These are phyloP conservation scores for Glaucidium brasilianum DNA, from an alignment of 2,113 vertebrate genomes.

Conservation along the genomic window DNA sequence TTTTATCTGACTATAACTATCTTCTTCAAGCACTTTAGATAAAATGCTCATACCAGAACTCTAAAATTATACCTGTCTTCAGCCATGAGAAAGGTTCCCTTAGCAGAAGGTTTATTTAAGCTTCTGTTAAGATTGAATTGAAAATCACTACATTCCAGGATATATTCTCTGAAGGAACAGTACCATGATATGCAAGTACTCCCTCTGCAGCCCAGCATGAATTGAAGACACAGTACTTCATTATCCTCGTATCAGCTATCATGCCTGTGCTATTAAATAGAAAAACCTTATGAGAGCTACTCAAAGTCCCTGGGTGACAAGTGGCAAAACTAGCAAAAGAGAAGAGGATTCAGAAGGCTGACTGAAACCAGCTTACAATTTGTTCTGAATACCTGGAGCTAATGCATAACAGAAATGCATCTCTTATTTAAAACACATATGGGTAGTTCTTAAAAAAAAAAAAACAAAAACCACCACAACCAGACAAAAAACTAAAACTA, in stretches of 20 bases:
- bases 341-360: not conserved
- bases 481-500: fast-evolving
- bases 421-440: not conserved
- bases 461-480: no score
- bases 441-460: not conserved
- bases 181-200: not conserved
- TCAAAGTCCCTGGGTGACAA: not conserved
- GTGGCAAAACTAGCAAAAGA: not conserved
- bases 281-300: not conserved
- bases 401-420: not conserved
- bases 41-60: not conserved
- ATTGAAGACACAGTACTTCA: not conserved
- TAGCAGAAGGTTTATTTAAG: not conserved
- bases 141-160: not conserved
- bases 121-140: not conserved
- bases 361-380: not conserved
- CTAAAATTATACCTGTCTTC: not conserved
- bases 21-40: not conserved
- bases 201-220: not conserved
- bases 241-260: not conserved
- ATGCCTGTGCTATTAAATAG: not conserved
- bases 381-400: not conserved
- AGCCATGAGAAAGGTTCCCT: not conserved
- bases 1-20: not conserved
- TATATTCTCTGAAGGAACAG: not conserved